Base-by-base conservation (phyloP, 2,888 invertebrate species). In the Clunio marinus region DNA sequence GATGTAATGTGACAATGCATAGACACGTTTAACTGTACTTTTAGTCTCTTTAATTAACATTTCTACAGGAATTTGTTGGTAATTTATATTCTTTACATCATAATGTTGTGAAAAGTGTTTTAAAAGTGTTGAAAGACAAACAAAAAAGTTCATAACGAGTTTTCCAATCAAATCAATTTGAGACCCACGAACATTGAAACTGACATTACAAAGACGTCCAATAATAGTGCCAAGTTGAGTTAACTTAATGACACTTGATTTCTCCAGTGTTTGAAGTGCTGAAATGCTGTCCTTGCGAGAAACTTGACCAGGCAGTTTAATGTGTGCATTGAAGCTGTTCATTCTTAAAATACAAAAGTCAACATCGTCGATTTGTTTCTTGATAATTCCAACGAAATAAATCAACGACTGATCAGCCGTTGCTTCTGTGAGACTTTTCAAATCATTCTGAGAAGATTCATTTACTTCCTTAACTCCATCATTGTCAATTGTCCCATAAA, bases 31-130 rank as follows among this genome's bases (percentile, higher is more conserved):
- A 8, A 27, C 45, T 20, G 37, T 25, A 8, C 13, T 45, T 17
- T 46, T 45, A 4, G 63, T 24, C 15, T 63, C 37, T 27, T 63
- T 63, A 8, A 63, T 17, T 7, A 63, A 10, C 10, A 46, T 27
- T 15, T 63, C 63, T 8, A 63, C 13, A 2, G 25, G 25, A 28
- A 28, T 63, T 1, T 15, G 20, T 20, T 63, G 27, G 15, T 37
- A 41, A 24, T 37, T 41, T 4, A 63, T 63, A 27, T 63, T 63
- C 20, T 45, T 63, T n/a, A 63, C 24, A 45, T 63, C 63, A 27
- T 25, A 27, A 22, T 46, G 63, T 25, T 45, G 37, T 27, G 28
- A 37, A 28, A 63, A 46, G 15, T 63, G 63, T n/a, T 46, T 63
- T 27, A 63, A 27, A 20, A 63, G 24, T 25, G 27, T 63, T 3